These are phyloP conservation scores for Ophiodon elongatus DNA, from an alignment of 2,113 vertebrate species.

Conservation along the genomic window DNA sequence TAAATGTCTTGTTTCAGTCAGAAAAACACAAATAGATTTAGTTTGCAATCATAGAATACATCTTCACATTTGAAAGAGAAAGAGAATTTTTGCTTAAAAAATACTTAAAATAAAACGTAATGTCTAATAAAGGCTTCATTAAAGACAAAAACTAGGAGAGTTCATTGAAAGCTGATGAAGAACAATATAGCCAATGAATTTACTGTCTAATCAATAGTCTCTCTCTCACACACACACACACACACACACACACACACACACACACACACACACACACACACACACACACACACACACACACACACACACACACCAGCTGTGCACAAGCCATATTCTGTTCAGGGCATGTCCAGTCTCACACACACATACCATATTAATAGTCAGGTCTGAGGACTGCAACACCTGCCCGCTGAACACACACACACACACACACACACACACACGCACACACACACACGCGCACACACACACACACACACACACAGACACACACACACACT, in stretches of 20 bases:
- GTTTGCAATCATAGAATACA: background rate
- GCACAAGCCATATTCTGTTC: no score
- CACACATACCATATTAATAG: background rate
- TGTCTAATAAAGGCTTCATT: background rate
- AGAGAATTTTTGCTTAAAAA: background rate
- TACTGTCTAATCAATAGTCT: background rate
- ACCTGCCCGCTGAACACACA: slow-evolving; percentile 35
- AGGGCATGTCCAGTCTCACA: no score
- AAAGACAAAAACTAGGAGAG: background rate
- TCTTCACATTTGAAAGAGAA: background rate
- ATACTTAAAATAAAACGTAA: background rate
- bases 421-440: background rate
- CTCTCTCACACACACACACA: background rate
- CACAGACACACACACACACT: background rate
- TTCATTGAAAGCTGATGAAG: background rate
- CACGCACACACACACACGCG: slow-evolving; percentile 2
- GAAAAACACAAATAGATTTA: background rate
- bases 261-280: no score
- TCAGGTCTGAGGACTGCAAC: slow-evolving; percentile 47
- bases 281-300: no score
- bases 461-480: slow-evolving; percentile 1
- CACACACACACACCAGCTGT: no score
- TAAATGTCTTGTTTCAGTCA: background rate
- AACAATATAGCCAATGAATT: background rate
- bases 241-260: background rate